Evolutionary conservation across 2,113 vertebrate species (phyloP).

Genomic region (Nothoprocta pentlandii): DNA sequence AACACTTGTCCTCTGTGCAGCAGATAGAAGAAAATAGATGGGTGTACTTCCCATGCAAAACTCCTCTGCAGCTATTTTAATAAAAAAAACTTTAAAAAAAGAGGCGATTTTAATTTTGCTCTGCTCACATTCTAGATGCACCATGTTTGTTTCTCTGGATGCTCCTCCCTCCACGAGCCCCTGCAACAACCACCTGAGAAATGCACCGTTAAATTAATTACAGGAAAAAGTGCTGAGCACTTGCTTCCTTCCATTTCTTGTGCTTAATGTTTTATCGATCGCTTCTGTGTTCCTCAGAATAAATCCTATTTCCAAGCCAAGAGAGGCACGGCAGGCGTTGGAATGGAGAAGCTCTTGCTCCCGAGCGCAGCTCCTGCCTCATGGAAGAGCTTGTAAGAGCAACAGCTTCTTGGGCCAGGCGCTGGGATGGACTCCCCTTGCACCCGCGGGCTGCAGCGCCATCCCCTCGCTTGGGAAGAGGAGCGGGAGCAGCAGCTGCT

Average conservation of each 20-base stretch:
- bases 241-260: conserved; percentile 35
- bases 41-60: conserved; percentile 14
- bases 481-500: fast-evolving
- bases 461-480: neutral
- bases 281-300: neutral
- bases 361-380: neutral
- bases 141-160: conserved; percentile 30
- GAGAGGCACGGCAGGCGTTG: fast-evolving
- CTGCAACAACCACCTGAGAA: neutral
- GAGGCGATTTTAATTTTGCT: neutral
- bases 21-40: conserved; percentile 74
- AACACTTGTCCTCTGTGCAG: conserved; percentile 64
- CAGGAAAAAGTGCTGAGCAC: conserved; percentile 40
- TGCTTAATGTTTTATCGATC: neutral
- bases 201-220: conserved; percentile 35
- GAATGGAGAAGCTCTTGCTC: neutral
- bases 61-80: neutral
- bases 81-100: neutral
- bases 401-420: neutral
- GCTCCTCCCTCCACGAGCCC: neutral
- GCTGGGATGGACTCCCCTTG: fast-evolving
- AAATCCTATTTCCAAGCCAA: neutral
- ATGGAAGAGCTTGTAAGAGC: neutral
- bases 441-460: neutral
- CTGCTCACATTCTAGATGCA: neutral